phyloP scores from a whole-genome alignment of 2,888 invertebrate genomes.

The Hecatera dysodea region DNA sequence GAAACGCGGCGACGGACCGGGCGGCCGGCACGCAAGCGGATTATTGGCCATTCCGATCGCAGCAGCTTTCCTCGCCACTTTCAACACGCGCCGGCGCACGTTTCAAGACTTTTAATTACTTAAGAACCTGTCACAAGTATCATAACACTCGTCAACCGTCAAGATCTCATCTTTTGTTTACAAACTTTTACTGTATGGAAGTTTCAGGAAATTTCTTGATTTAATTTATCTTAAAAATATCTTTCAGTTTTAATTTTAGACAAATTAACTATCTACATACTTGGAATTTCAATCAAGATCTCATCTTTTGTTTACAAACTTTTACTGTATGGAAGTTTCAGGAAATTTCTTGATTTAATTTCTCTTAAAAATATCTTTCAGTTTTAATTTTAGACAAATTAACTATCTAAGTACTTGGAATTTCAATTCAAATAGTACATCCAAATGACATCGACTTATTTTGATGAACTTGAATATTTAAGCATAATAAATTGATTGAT shows the following conservation, averaged over 20 bases:
- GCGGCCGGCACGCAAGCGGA: slow-evolving; percentile 77
- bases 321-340: slow-evolving; percentile 11
- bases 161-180: slow-evolving; percentile 60
- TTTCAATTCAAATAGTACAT: slow-evolving; percentile 2
- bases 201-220: slow-evolving; percentile 1
- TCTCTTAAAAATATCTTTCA: neutral
- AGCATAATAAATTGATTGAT: slow-evolving; percentile 67
- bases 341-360: neutral
- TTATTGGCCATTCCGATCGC: slow-evolving; percentile 83
- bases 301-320: slow-evolving; percentile 60
- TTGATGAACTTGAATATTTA: slow-evolving; percentile 70
- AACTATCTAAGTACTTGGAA: neutral
- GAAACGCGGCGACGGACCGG: slow-evolving; percentile 67
- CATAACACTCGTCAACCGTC: slow-evolving; percentile 54
- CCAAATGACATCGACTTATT: slow-evolving; percentile 34
- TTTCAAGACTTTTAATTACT: slow-evolving; percentile 85
- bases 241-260: neutral
- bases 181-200: slow-evolving; percentile 32
- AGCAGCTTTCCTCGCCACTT: slow-evolving; percentile 88
- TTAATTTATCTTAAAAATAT: neutral
- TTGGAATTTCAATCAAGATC: no score
- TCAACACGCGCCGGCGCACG: slow-evolving; percentile 81
- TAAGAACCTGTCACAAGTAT: slow-evolving; percentile 71
- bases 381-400: neutral
- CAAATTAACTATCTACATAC: no score